A percentile compares a stretch with the other conserved stretches of the same genome.
phyloP scores from a whole-genome alignment of 1,140 invertebrate genomes.

The Periplaneta americana region DNA sequence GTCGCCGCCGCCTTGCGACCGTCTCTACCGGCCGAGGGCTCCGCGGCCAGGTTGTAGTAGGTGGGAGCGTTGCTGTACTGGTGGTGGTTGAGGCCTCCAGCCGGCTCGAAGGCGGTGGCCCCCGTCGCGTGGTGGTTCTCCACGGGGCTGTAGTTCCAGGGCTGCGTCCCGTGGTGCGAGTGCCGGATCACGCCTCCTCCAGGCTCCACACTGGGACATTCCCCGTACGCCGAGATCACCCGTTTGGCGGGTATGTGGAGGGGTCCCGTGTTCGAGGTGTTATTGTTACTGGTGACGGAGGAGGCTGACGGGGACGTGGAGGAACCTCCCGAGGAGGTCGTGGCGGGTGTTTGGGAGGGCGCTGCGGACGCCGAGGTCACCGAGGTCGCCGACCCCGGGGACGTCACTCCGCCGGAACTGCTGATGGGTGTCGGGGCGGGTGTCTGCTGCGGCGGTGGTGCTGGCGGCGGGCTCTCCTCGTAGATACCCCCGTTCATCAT shows the following conservation, averaged over 20 bases:
- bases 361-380: constrained; percentile 40
- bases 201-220: constrained; percentile 52
- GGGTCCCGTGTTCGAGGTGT: constrained; percentile 51
- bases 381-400: constrained; percentile 38
- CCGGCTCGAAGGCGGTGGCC: constrained; percentile 47
- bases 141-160: constrained; percentile 61
- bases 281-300: constrained; percentile 54
- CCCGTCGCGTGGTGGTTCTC: constrained; percentile 49
- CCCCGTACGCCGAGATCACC: constrained; percentile 50
- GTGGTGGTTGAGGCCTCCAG: constrained; percentile 55
- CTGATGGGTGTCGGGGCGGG: constrained; percentile 35
- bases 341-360: constrained; percentile 53
- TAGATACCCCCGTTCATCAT: constrained; percentile 76
- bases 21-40: constrained; percentile 39
- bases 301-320: constrained; percentile 66
- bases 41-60: constrained; percentile 66
- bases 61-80: constrained; percentile 66
- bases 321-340: constrained; percentile 47
- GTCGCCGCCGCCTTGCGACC: constrained; percentile 37
- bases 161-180: constrained; percentile 55
- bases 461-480: constrained; percentile 65
- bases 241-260: constrained; percentile 81
- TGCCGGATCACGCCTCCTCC: constrained; percentile 62
- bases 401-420: constrained; percentile 37
- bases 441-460: constrained; percentile 51